phyloP scores from a whole-genome alignment of 2,797 vertebrate genomes.

The Acipenser ruthenus region DNA sequence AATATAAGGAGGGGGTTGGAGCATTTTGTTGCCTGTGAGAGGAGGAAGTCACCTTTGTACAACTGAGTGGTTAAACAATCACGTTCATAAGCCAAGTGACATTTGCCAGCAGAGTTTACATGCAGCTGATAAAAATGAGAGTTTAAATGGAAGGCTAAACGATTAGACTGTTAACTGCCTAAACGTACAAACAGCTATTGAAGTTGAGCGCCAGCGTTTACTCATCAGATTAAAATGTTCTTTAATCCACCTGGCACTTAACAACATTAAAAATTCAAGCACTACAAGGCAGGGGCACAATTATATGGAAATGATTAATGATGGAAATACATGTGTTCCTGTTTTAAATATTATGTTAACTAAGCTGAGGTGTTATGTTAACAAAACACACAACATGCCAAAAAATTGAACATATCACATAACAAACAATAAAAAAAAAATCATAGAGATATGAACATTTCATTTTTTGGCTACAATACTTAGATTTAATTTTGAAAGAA shows the following conservation, averaged over 20 bases:
- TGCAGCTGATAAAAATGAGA: not conserved
- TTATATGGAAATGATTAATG: constrained; percentile 18
- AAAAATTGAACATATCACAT: too few relatives aligned
- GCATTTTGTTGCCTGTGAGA: too few relatives aligned
- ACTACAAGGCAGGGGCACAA: constrained; percentile 24
- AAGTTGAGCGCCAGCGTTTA: constrained; percentile 21
- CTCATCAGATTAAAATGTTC: constrained; percentile 22
- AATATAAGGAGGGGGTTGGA: too few relatives aligned
- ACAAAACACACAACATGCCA: not conserved
- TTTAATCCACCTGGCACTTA: constrained; percentile 22
- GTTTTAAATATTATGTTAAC: not conserved
- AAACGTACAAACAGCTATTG: constrained; percentile 3
- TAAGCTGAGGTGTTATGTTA: not conserved
- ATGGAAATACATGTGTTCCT: constrained; percentile 17
- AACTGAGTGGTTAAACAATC: too few relatives aligned
- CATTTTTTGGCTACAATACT: not conserved
- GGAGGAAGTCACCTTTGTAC: too few relatives aligned
- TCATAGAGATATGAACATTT: not conserved
- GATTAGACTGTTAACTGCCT: not conserved
- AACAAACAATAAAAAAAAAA: too few relatives aligned
- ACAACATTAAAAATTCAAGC: constrained; percentile 30
- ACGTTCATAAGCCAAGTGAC: too few relatives aligned
- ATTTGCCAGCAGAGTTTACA: too few relatives aligned
- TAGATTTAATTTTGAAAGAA: too few relatives aligned
- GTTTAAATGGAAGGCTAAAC: not conserved